Evolutionary conservation across 2,797 vertebrate species (phyloP).

Genomic region (Orestias chungarensis): DNA sequence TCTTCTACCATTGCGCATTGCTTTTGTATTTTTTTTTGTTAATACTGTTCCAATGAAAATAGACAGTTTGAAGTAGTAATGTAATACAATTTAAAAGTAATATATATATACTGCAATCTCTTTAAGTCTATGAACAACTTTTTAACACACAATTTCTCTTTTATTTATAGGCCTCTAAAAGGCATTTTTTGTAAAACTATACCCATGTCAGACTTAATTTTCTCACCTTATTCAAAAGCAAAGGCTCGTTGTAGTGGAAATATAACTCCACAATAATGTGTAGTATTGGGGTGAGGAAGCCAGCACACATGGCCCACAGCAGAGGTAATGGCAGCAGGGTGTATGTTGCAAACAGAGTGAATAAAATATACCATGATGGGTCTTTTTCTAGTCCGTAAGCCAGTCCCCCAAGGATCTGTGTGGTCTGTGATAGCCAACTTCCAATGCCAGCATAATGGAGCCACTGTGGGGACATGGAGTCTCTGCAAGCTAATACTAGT

Average conservation of each 20-base stretch:
- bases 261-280: constrained; percentile 74
- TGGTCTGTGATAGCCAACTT: constrained; percentile 81
- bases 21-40: no score
- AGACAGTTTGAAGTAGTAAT: no score
- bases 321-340: constrained; percentile 82
- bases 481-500: constrained; percentile 73
- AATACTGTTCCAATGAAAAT: no score
- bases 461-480: constrained; percentile 74
- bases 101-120: no score
- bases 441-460: constrained; percentile 77
- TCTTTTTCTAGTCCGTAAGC: constrained; percentile 80
- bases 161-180: background rate
- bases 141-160: no score
- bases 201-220: background rate
- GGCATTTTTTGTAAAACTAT: background rate
- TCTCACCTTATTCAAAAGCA: constrained; percentile 76
- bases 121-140: no score
- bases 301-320: constrained; percentile 81
- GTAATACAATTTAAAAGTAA: no score
- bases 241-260: constrained; percentile 59
- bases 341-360: constrained; percentile 82
- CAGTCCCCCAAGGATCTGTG: constrained; percentile 77
- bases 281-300: constrained; percentile 74
- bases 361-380: constrained; percentile 82
- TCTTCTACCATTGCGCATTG: no score